phyloP scores from a whole-genome alignment of 2,888 invertebrate genomes.

The Folsomia manolachei region DNA sequence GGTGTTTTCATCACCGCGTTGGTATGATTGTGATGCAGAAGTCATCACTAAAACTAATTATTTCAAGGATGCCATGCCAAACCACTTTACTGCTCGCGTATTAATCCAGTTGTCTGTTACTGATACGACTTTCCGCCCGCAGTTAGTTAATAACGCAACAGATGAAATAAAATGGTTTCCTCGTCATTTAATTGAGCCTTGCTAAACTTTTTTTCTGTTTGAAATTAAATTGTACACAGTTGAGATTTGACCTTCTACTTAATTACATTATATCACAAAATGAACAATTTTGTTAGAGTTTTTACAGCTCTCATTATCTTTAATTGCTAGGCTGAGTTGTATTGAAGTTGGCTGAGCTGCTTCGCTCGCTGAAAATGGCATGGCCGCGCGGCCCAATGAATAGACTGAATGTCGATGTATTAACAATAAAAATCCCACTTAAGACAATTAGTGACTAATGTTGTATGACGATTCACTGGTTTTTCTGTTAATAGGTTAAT shows the following conservation, averaged over 20 bases:
- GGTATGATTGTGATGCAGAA: conserved; percentile 19
- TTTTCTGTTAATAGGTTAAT: not conserved
- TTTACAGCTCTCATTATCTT: not conserved
- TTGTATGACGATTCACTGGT: not conserved
- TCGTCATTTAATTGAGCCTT: not conserved
- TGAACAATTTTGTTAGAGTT: too few relatives aligned
- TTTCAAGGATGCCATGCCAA: conserved; percentile 13
- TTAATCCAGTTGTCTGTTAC: not conserved
- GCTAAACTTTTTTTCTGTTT: not conserved
- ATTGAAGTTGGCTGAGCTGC: too few relatives aligned
- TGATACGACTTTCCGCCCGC: too few relatives aligned
- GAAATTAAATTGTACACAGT: too few relatives aligned
- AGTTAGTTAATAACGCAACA: too few relatives aligned
- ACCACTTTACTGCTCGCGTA: not conserved
- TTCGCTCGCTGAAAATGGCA: too few relatives aligned
- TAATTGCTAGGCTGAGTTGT: not conserved
- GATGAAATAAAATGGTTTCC: not conserved
- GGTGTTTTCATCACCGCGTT: conserved; percentile 24
- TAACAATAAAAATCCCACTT: not conserved
- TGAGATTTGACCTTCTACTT: too few relatives aligned
- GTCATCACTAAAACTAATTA: not conserved
- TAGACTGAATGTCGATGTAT: not conserved
- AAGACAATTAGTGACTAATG: not conserved
- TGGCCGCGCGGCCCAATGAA: not conserved
- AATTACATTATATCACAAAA: not conserved